Evolutionary conservation across 1,140 invertebrate species (phyloP).

Genomic region (Diplogasteroides magnus): DNA sequence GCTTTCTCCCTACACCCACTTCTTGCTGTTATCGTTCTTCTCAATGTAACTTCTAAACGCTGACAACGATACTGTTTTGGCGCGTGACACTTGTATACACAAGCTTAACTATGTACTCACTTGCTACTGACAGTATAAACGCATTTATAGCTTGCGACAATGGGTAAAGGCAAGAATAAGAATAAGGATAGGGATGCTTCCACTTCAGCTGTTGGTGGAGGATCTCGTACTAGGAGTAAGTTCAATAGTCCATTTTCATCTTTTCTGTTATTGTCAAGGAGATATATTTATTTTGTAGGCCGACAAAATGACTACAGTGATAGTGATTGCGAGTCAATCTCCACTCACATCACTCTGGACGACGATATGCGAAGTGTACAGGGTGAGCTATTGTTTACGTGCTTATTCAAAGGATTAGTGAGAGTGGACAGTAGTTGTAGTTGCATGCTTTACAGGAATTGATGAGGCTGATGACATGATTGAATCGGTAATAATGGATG

Average conservation of each 20-base stretch:
- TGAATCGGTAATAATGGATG: conserved; percentile 1
- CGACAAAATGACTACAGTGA: conserved; percentile 6
- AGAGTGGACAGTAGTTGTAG: neutral
- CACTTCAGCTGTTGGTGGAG: conserved; percentile 3
- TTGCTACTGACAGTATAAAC: too few relatives aligned
- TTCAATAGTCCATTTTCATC: neutral
- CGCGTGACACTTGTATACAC: too few relatives aligned
- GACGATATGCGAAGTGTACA: conserved; percentile 20
- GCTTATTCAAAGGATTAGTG: neutral
- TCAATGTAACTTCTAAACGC: neutral
- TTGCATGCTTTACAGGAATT: conserved; percentile 12
- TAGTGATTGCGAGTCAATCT: conserved; percentile 12
- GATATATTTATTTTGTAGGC: neutral
- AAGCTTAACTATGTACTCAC: too few relatives aligned
- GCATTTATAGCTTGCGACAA: too few relatives aligned
- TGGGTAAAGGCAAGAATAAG: conserved; percentile 18
- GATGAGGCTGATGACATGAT: conserved; percentile 20
- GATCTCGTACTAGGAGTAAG: neutral
- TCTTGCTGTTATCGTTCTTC: neutral
- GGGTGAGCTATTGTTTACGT: neutral
- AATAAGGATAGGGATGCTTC: conserved; percentile 21
- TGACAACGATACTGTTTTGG: too few relatives aligned
- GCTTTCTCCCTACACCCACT: too few relatives aligned
- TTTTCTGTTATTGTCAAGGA: neutral
- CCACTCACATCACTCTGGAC: conserved; percentile 21